Percentiles rank a stretch among this genome's conserved stretches.
These are phyloP conservation scores for Limanda limanda DNA, from an alignment of 2,113 vertebrate species.

Conservation along the genomic window DNA sequence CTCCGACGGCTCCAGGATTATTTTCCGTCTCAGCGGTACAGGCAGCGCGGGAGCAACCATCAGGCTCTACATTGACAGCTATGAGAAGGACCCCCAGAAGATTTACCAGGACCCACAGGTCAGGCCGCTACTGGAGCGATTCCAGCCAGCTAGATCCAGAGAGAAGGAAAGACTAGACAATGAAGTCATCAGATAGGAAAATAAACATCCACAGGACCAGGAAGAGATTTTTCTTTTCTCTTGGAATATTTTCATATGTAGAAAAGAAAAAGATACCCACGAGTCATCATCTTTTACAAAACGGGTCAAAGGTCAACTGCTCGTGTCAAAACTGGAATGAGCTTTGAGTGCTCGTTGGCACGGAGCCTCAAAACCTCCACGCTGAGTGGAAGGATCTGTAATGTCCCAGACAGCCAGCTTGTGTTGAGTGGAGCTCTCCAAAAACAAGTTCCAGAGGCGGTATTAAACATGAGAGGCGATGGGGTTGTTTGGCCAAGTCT, in stretches of 20 bases:
- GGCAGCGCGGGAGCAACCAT: conserved; percentile 96
- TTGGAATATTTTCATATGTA: background rate
- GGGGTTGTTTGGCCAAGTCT: conserved; percentile 52
- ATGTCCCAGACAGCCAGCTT: conserved; percentile 5
- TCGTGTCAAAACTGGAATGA: background rate
- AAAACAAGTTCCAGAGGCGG: conserved; percentile 26
- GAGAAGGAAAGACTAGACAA: conserved; percentile 12
- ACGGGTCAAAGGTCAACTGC: background rate
- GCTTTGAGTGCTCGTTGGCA: background rate
- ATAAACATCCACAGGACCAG: background rate
- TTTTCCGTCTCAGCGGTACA: conserved; percentile 97
- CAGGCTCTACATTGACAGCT: conserved; percentile 98
- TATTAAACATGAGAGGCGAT: conserved; percentile 33
- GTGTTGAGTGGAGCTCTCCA: conserved; percentile 28
- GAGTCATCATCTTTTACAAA: background rate
- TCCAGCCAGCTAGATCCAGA: conserved; percentile 23
- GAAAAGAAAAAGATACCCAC: background rate
- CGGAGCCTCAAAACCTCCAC: background rate
- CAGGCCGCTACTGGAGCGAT: conserved; percentile 38
- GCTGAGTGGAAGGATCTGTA: conserved; percentile 10
- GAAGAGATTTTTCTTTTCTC: background rate
- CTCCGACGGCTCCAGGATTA: conserved; percentile 94
- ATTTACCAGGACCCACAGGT: conserved; percentile 96
- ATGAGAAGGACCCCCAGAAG: conserved; percentile 92
- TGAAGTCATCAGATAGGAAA: conserved; percentile 40